These are phyloP conservation scores for Propithecus deckenii DNA, from an alignment of 2,797 vertebrate species.

Conservation along the genomic window DNA sequence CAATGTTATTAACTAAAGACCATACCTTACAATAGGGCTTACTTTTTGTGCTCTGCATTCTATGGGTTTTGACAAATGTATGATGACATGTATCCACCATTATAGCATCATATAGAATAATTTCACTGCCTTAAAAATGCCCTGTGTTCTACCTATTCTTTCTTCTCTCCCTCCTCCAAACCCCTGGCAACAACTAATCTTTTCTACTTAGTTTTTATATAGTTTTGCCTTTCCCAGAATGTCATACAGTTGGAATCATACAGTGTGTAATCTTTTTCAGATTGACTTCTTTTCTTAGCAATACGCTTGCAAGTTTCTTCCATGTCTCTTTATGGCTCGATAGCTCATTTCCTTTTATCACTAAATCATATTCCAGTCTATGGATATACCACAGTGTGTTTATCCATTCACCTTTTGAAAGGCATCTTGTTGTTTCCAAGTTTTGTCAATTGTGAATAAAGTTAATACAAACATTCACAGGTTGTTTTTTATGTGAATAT, in stretches of 20 bases:
- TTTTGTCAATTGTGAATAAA: not conserved
- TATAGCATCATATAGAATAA: not conserved
- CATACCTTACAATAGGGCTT: not conserved
- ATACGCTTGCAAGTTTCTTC: not conserved
- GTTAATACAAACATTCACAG: not conserved
- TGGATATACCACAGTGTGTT: not conserved
- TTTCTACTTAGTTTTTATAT: not conserved
- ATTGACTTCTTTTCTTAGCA: not conserved
- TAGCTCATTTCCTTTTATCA: not conserved
- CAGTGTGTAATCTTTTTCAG: not conserved
- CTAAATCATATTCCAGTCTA: not conserved
- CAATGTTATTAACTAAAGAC: not conserved
- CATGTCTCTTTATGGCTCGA: not conserved
- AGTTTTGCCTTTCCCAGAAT: not conserved
- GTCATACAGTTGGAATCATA: not conserved
- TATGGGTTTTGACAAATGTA: not conserved
- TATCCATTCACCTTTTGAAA: not conserved
- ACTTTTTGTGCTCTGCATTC: not conserved
- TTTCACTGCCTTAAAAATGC: not conserved
- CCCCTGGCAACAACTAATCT: not conserved
- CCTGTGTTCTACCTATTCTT: not conserved
- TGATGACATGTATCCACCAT: not conserved
- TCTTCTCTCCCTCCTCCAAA: not conserved
- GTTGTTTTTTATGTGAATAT: not conserved
- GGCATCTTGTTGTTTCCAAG: not conserved